These are phyloP conservation scores for Molossus alvarezi DNA, from an alignment of 2,797 vertebrate species.

Conservation along the genomic window DNA sequence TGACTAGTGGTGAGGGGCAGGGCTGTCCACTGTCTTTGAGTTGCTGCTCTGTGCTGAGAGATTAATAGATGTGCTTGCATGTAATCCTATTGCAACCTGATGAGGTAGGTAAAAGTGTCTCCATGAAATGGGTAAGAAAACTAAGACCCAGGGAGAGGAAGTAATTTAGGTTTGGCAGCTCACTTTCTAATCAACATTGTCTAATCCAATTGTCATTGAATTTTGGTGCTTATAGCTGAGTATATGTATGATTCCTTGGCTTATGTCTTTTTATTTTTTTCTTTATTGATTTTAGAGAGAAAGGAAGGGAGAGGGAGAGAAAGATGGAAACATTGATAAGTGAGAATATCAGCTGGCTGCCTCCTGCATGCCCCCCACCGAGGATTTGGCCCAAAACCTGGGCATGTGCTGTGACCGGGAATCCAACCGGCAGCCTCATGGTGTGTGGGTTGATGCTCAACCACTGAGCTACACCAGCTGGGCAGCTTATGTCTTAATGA, in stretches of 20 bases:
- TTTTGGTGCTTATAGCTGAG: neutral
- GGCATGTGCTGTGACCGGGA: too few species aligned
- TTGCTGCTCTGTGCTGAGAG: neutral
- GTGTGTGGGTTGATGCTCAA: too few species aligned
- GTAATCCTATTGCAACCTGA: neutral
- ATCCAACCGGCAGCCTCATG: too few species aligned
- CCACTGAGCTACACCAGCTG: too few species aligned
- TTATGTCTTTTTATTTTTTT: neutral
- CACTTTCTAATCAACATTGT: constrained; percentile 37
- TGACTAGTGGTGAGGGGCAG: neutral
- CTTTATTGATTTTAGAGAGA: too few species aligned
- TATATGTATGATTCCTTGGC: neutral
- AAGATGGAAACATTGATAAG: too few species aligned
- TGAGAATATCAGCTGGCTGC: too few species aligned
- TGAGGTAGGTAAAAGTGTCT: neutral
- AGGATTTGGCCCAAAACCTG: too few species aligned
- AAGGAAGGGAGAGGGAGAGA: too few species aligned
- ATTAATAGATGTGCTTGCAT: neutral
- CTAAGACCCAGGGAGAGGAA: neutral
- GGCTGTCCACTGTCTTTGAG: neutral
- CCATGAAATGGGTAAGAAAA: neutral
- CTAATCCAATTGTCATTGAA: neutral
- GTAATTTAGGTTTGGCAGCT: neutral
- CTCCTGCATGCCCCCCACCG: too few species aligned
- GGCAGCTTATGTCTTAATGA: neutral